These are phyloP conservation scores for Lucilia cuprina DNA, from an alignment of 1,140 invertebrate genomes.

Conservation along the genomic window DNA sequence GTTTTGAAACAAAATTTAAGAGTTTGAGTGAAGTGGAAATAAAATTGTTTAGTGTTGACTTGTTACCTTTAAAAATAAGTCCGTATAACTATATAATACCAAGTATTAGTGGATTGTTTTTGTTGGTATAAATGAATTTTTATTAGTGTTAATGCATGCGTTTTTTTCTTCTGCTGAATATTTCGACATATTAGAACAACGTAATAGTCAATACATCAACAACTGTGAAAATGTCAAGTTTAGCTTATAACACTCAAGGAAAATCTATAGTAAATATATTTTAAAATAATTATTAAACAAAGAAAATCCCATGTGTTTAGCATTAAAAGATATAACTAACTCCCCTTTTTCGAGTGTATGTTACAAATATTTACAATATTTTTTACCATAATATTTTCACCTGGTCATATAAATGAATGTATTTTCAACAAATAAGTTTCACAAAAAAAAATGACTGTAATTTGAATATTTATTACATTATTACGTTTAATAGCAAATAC, in stretches of 20 bases:
- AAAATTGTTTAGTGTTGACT: background rate
- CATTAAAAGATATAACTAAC: background rate
- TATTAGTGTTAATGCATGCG: slow-evolving; percentile 7
- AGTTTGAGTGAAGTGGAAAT: background rate
- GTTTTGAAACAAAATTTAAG: background rate
- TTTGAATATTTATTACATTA: slow-evolving; percentile 35
- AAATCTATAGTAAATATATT: background rate
- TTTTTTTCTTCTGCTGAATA: background rate
- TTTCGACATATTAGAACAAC: background rate
- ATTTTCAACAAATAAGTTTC: background rate
- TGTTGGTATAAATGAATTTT: background rate
- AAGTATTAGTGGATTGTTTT: no score
- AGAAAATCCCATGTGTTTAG: no score
- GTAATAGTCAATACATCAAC: background rate
- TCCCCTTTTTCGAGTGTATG: background rate
- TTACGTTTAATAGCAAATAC: slow-evolving; percentile 1
- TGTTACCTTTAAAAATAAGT: background rate
- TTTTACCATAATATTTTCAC: background rate
- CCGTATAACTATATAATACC: background rate
- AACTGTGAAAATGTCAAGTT: slow-evolving; percentile 17
- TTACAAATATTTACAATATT: background rate
- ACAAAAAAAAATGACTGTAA: slow-evolving; percentile 2
- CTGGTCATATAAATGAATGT: background rate
- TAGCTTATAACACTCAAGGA: background rate
- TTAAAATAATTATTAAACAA: no score